Base-by-base conservation (phyloP, 2,888 invertebrate species). In the Acanthosepion esculentum region DNA sequence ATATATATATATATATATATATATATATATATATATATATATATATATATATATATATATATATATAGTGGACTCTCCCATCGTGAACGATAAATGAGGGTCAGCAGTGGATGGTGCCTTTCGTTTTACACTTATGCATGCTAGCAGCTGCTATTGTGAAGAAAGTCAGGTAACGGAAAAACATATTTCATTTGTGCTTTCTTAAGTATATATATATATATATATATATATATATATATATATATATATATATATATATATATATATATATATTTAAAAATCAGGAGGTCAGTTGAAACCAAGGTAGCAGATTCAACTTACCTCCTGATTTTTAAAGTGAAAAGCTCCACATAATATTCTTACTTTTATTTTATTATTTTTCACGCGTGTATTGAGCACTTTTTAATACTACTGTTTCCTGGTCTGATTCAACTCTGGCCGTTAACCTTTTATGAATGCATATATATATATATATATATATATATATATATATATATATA, bases 1-100 rank as follows among this genome's bases (percentile, higher is more conserved):
- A 91, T 91, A 91, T 91, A 91, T 91, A 91, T 91, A 91, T 91
- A 91, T 91, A 91, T 91, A 91, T 91, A 91, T 91, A 91, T 91
- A 91, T 91, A 91, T 91, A 91, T 91, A 91, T 91, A 91, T 91
- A 91, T 91, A 91, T 91, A 91, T 91, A 91, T 91, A 91, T 91
- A 91, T 91, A 91, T 91, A 91, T 91, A 91, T 91, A 91, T 91
- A 91, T 91, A 91, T 91, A 91, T 20, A 92, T 48, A 48, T 48
- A 92, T 5, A 48, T 23, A 48, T 5, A 48, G 41, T 41, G 41
- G 41, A 41, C 41, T 41, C 41, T 41, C 41, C 41, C 41, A 41
- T 41, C 41, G 41, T 41, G 41, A 41, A 41, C 41, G 41, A 41
- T 41, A 41, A 41, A 41, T 41, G 41, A 41, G 41, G 41, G 41